phyloP scores from a whole-genome alignment of 2,888 invertebrate genomes.

The Myathropa florea region DNA sequence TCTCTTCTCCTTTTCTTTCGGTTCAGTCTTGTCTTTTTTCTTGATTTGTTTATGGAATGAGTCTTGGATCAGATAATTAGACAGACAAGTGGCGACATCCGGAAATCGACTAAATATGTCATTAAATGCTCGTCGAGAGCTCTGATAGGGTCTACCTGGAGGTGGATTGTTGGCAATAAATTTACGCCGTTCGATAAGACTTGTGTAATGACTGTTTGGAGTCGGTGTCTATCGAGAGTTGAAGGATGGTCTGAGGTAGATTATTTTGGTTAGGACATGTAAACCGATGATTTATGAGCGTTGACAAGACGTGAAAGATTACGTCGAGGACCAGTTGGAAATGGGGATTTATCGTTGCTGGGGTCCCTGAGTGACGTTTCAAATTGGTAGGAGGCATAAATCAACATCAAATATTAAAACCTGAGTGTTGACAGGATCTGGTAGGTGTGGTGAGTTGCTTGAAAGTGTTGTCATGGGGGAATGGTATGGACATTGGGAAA shows the following conservation, averaged over 20 bases:
- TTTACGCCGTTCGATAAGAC: slow-evolving; percentile 18
- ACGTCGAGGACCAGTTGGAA: slow-evolving; percentile 7
- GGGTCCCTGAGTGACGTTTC: neutral
- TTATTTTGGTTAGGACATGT: slow-evolving; percentile 46
- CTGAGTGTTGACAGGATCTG: neutral
- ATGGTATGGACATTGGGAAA: neutral
- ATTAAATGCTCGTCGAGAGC: slow-evolving; percentile 60
- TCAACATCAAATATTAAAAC: neutral
- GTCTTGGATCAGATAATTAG: slow-evolving; percentile 64
- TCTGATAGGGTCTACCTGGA: slow-evolving; percentile 35
- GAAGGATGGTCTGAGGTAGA: slow-evolving; percentile 56
- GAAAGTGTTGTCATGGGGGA: neutral
- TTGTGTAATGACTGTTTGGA: slow-evolving; percentile 22
- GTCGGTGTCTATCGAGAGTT: neutral
- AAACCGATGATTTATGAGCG: slow-evolving; percentile 48
- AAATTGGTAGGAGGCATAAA: neutral
- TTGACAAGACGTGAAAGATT: slow-evolving; percentile 27
- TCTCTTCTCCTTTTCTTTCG: neutral
- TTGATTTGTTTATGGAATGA: slow-evolving; percentile 49
- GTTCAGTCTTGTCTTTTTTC: neutral
- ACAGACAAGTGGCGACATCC: slow-evolving; percentile 70
- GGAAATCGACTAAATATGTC: slow-evolving; percentile 69
- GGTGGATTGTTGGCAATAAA: slow-evolving; percentile 46
- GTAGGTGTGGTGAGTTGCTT: neutral
- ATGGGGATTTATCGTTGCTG: neutral